Base-by-base conservation (phyloP, 2,797 vertebrate genomes). In the Xyrichtys novacula region DNA sequence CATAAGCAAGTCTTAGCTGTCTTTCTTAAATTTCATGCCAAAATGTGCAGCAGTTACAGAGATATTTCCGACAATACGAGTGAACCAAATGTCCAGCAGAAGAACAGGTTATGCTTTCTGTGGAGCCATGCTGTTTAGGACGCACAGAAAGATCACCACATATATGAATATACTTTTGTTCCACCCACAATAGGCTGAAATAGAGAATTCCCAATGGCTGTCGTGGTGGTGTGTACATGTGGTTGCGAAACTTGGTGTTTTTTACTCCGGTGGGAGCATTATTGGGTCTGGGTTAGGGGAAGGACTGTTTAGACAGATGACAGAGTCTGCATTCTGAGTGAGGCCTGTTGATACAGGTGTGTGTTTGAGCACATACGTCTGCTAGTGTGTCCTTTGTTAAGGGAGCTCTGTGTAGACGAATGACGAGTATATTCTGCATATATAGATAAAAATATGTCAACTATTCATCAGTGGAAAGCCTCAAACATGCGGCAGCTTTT, bases 341-440 rank as follows among this genome's bases (percentile, higher is more conserved):
- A 81, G 83, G 85, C 75, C 86, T 92, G 90, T 92, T 91, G 91
- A 89, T 67, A 84, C 89, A 91, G 90, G 88, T 93, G 91, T 88
- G 83, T 70, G 76, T 47, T 80, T 80, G 65, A 69, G 43, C 63
- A 70, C 64, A 28, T 56, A 36, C 48, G 79, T 72, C 78, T 58
- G 50, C 64, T 46, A 52, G 65, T 29, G 38, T 63, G 60, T 80
- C 69, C 62, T 65, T 29, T 61, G 65, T 57, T 53, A 16, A 22
- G 23, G 39, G 53, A 31, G 28, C 40, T 5, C 34, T 65, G 61
- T 49, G 66, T 48, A 1, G 23, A 71, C 43, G 60, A 36, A 49
- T 60, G 46, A 32, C 6, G 26, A 54, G 44, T 23, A 23, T 20
- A 28, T 39, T 64, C 39, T 55, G 32, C 32, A 7, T 53, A 25